phyloP scores from a whole-genome alignment of 2,797 vertebrate species.

The Oreortyx pictus region DNA sequence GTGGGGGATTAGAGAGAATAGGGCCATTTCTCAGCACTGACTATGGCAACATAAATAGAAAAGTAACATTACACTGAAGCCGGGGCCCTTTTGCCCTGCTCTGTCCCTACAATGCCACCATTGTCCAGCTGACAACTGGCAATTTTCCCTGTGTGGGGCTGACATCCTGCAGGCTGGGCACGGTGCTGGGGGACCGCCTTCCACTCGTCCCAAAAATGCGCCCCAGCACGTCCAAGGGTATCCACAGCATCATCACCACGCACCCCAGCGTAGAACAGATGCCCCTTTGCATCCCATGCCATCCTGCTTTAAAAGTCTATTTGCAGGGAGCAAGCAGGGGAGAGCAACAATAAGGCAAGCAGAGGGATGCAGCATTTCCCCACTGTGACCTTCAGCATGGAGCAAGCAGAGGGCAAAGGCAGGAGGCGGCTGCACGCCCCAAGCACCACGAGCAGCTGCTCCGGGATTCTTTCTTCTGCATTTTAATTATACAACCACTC shows the following conservation, averaged over 20 bases:
- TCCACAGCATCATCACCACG: not conserved
- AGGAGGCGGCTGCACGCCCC: not conserved
- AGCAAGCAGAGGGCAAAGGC: not conserved
- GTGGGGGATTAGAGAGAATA: conserved; percentile 69
- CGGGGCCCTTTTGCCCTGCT: conserved; percentile 57
- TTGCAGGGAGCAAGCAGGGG: not conserved
- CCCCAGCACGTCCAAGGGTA: not conserved
- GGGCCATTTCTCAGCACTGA: conserved; percentile 67
- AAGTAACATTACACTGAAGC: conserved; percentile 65
- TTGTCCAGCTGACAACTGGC: conserved; percentile 76
- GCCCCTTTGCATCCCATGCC: not conserved
- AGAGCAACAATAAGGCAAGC: not conserved
- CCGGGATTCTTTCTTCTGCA: not conserved
- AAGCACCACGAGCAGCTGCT: not conserved
- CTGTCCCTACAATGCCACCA: conserved; percentile 65
- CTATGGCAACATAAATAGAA: conserved; percentile 67
- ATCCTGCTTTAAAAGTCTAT: not conserved
- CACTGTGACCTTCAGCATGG: not conserved
- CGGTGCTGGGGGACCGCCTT: not conserved
- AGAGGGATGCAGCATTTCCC: not conserved
- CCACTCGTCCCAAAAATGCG: not conserved
- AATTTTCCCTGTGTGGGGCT: conserved; percentile 53
- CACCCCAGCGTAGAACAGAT: not conserved
- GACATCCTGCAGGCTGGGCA: not conserved
- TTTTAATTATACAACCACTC: not conserved